These are phyloP conservation scores for Cryptomyrus ogoouensis DNA, from an alignment of 2,113 vertebrate genomes.

Conservation along the genomic window DNA sequence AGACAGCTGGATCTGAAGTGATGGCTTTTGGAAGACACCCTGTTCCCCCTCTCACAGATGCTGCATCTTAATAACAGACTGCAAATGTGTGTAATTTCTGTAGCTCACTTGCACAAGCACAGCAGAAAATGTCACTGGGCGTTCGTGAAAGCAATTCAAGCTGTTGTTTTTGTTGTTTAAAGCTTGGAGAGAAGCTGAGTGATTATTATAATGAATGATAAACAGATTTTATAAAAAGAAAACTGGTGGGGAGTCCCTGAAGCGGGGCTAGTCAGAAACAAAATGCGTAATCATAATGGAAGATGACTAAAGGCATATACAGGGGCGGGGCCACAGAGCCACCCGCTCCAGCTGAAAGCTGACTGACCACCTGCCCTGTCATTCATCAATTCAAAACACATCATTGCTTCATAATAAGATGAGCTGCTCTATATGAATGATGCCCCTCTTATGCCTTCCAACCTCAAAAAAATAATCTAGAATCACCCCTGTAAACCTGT, in stretches of 20 bases:
- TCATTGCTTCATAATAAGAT: not conserved
- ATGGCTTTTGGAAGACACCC: not conserved
- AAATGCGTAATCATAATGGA: not conserved
- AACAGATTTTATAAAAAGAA: not conserved
- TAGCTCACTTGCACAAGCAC: not conserved
- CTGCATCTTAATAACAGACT: not conserved
- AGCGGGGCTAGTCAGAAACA: not conserved
- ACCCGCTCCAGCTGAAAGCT: not conserved
- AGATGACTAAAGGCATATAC: not conserved
- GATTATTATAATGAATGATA: not conserved
- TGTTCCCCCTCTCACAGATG: not conserved
- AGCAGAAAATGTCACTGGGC: not conserved
- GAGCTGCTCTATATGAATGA: not conserved
- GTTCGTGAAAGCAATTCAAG: not conserved
- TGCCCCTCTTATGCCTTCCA: not conserved
- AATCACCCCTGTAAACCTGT: not conserved
- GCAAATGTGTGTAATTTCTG: not conserved
- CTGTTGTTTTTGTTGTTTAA: constrained; percentile 1
- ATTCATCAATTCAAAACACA: not conserved
- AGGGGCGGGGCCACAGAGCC: not conserved
- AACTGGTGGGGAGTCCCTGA: not conserved
- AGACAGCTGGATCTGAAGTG: not conserved
- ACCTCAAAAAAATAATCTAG: not conserved
- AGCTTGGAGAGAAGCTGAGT: not conserved
- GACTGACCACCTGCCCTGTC: not conserved